Evolutionary conservation across 1,140 invertebrate species (phyloP).

Genomic region (Heliothis virescens): DNA sequence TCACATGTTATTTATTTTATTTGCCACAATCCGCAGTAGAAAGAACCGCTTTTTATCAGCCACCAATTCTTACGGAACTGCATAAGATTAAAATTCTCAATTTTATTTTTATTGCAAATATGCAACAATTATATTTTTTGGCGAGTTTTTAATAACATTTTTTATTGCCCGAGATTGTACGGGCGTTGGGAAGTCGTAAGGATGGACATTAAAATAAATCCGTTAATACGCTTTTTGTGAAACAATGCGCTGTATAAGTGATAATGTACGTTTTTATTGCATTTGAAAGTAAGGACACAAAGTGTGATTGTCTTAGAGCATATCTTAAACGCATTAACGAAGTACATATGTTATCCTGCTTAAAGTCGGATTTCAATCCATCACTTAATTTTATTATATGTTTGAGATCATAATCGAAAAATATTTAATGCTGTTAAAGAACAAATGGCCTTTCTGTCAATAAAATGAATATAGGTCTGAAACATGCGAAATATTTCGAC

Average conservation of each 20-base stretch:
- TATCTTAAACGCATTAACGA: not conserved
- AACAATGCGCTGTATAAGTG: slow-evolving; percentile 8
- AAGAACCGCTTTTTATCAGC: slow-evolving; percentile 3
- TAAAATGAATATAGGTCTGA: too few species aligned
- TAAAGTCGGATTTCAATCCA: not conserved
- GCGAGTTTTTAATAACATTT: slow-evolving; percentile 28
- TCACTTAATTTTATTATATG: not conserved
- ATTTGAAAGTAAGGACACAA: slow-evolving; percentile 26
- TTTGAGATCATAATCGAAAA: not conserved
- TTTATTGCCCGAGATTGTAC: slow-evolving; percentile 19
- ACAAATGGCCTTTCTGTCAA: too few species aligned
- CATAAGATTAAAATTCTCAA: slow-evolving; percentile 50
- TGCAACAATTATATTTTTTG: slow-evolving; percentile 46
- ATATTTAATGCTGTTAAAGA: too few species aligned
- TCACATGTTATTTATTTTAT: slow-evolving; percentile 12
- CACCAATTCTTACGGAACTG: slow-evolving; percentile 10
- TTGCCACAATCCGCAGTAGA: slow-evolving; percentile 13
- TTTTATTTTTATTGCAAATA: slow-evolving; percentile 48
- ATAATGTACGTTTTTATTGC: not conserved
- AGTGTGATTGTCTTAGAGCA: not conserved
- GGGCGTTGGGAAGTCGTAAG: slow-evolving; percentile 23
- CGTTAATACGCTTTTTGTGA: slow-evolving; percentile 33
- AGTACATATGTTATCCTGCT: not conserved
- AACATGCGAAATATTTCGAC: too few species aligned
- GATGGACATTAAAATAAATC: slow-evolving; percentile 33